Evolutionary conservation across 2,797 vertebrate genomes (phyloP).

Genomic region (Natrix natrix): DNA sequence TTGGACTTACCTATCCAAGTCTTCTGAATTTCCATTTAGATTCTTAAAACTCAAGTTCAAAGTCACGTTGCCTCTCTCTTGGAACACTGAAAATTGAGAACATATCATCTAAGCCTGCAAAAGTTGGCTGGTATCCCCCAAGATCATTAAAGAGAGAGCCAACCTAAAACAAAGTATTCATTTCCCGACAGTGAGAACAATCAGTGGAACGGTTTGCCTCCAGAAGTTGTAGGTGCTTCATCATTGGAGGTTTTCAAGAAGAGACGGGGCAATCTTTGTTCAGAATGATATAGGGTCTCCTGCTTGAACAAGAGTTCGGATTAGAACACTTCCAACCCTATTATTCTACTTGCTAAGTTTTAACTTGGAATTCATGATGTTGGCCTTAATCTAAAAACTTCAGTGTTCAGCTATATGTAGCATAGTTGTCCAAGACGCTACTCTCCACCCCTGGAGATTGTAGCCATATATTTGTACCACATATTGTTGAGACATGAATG

Average conservation of each 20-base stretch:
- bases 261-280: background rate
- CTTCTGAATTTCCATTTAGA: background rate
- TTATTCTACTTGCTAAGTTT: background rate
- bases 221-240: background rate
- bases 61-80: background rate
- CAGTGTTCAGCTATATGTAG: background rate
- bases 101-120: background rate
- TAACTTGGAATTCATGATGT: background rate
- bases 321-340: background rate
- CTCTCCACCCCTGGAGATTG: background rate
- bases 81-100: background rate
- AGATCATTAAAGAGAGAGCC: background rate
- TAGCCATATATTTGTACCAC: background rate
- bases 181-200: background rate
- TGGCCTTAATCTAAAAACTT: background rate
- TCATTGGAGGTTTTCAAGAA: background rate
- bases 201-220: background rate
- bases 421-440: background rate
- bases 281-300: background rate
- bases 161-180: background rate
- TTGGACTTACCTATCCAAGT: background rate
- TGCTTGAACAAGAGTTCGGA: background rate
- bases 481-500: background rate
- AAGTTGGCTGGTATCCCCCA: background rate
- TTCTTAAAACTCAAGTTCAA: background rate